Evolutionary conservation across 2,888 invertebrate species (phyloP).

Genomic region (Cetonia aurata): DNA sequence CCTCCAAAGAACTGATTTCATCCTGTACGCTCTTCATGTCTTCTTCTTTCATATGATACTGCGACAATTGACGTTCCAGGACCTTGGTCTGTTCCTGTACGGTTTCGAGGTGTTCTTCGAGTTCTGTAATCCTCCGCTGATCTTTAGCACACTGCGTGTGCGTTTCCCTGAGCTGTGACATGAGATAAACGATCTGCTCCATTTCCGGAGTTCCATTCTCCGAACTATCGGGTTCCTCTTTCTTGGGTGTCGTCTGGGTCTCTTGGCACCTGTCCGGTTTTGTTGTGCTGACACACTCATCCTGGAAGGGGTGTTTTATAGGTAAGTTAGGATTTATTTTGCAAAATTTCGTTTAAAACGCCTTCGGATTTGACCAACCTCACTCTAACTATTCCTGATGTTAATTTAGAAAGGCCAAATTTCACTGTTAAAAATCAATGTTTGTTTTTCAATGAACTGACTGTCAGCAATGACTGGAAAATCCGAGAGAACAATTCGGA

Average conservation of each 20-base stretch:
- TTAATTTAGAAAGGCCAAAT: too few relatives aligned
- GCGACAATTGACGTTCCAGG: constrained; percentile 77
- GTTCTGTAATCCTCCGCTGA: constrained; percentile 78
- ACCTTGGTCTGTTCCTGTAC: constrained; percentile 79
- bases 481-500: too few relatives aligned
- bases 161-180: constrained; percentile 79
- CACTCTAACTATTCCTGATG: too few relatives aligned
- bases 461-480: too few relatives aligned
- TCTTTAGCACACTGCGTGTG: constrained; percentile 78
- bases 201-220: constrained; percentile 55
- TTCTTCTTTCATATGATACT: constrained; percentile 75
- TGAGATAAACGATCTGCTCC: constrained; percentile 69
- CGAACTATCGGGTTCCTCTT: constrained; percentile 53
- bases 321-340: too few relatives aligned
- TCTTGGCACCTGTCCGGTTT: constrained; percentile 50
- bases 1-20: constrained; percentile 85
- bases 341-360: too few relatives aligned
- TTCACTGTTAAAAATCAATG: too few relatives aligned
- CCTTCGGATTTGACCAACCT: too few relatives aligned
- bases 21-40: constrained; percentile 87
- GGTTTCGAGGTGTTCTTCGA: constrained; percentile 82
- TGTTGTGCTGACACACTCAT: constrained; percentile 47
- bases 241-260: constrained; percentile 55
- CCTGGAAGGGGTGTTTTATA: constrained; percentile 32
- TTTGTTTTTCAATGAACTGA: too few relatives aligned